Percentiles rank a stretch among this genome's conserved stretches.
Evolutionary conservation across 1,140 invertebrate species (phyloP).

Genomic region (Nymphalis io): DNA sequence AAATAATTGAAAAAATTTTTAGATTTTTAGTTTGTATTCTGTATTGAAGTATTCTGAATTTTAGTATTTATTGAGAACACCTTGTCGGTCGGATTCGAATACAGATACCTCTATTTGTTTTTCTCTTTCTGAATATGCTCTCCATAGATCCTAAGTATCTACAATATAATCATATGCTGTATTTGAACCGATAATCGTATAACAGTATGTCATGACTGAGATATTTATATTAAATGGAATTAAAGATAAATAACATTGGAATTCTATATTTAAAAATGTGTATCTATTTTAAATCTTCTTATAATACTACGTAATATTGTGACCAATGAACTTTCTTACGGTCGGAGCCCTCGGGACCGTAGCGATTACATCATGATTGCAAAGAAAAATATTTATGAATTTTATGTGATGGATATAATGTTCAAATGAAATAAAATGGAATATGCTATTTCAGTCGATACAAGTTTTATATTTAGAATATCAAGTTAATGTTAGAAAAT

Average conservation of each 20-base stretch:
- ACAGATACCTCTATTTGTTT: too few relatives aligned
- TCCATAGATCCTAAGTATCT: too few relatives aligned
- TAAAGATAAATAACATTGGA: neutral
- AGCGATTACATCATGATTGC: constrained; percentile 19
- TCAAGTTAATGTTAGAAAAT: constrained; percentile 8
- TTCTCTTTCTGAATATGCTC: too few relatives aligned
- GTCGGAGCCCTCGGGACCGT: constrained; percentile 14
- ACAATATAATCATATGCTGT: too few relatives aligned
- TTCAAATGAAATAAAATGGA: constrained; percentile 8
- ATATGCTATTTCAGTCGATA: neutral
- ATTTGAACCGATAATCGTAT: too few relatives aligned
- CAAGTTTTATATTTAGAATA: constrained; percentile 1
- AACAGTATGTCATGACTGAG: too few relatives aligned
- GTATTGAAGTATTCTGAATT: too few relatives aligned
- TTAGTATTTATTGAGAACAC: too few relatives aligned
- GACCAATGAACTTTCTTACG: constrained; percentile 20
- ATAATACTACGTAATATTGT: constrained; percentile 23
- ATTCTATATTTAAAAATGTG: neutral
- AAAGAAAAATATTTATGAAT: constrained; percentile 7
- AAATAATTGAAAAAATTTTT: too few relatives aligned
- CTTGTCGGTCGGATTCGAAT: too few relatives aligned
- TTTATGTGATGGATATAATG: neutral
- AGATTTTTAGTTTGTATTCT: too few relatives aligned
- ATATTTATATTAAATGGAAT: too few relatives aligned
- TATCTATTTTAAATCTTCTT: neutral